A percentile compares a stretch with the other conserved stretches of the same genome.
These are phyloP conservation scores for Pygmarrhopalites habei DNA, from an alignment of 1,140 invertebrate genomes.

Conservation along the genomic window DNA sequence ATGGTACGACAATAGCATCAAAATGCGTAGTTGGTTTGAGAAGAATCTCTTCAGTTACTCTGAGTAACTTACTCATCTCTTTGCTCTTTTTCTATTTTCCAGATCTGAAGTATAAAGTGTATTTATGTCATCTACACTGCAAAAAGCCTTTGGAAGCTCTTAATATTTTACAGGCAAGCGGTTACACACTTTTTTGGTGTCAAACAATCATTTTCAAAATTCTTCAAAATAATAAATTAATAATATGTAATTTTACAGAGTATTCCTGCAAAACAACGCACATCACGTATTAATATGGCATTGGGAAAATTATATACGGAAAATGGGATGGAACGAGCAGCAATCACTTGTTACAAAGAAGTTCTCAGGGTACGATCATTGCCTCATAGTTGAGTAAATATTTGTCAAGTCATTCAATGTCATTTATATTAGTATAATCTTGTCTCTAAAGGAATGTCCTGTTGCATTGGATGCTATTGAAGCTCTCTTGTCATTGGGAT, in stretches of 20 bases:
- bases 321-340: constrained; percentile 62
- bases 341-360: constrained; percentile 65
- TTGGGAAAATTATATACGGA: constrained; percentile 63
- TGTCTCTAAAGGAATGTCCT: constrained; percentile 56
- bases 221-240: too few species aligned
- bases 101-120: constrained; percentile 70
- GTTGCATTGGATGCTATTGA: constrained; percentile 62
- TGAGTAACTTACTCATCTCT: too few species aligned
- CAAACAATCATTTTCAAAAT: too few species aligned
- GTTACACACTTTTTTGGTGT: too few species aligned
- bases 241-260: too few species aligned
- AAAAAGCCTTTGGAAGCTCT: constrained; percentile 59
- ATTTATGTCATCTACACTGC: constrained; percentile 58
- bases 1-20: constrained; percentile 39
- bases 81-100: constrained; percentile 25
- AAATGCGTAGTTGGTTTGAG: constrained; percentile 5
- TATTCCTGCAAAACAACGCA: constrained; percentile 61
- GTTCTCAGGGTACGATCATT: constrained; percentile 54
- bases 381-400: neutral
- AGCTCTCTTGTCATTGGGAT: constrained; percentile 58
- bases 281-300: constrained; percentile 62
- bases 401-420: constrained; percentile 7
- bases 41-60: neutral
- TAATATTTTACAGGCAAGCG: constrained; percentile 52
- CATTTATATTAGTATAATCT: too few species aligned